Conservation (phyloP, 2,888 invertebrate species). For the Trichogramma dendrolimi region DNA sequence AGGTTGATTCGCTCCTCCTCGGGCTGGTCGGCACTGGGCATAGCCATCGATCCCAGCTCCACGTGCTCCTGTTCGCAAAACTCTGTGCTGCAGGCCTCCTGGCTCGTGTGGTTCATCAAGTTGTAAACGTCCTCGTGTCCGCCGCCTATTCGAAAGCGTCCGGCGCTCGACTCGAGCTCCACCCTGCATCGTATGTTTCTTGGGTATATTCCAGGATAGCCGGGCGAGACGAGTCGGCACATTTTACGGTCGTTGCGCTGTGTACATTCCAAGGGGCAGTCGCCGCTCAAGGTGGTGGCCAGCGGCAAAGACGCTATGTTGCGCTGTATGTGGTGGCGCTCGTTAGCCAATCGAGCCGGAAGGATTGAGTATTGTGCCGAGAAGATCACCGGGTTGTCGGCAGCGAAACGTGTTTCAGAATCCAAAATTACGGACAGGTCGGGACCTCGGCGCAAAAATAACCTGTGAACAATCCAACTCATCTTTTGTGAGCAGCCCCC, state of each 20-base stretch:
- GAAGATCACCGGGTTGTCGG: conserved; percentile 43
- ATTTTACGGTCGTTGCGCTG: conserved; percentile 40
- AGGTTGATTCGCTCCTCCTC: conserved; percentile 11
- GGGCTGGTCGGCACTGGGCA: conserved; percentile 15
- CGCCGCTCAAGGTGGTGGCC: conserved; percentile 30
- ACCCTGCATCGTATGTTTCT: conserved; percentile 41
- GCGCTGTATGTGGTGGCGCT: conserved; percentile 38
- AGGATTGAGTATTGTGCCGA: conserved; percentile 44
- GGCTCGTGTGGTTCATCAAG: conserved; percentile 43
- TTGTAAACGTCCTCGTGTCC: conserved; percentile 39
- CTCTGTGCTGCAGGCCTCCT: conserved; percentile 40
- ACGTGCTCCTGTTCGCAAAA: conserved; percentile 40
- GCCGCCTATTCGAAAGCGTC: conserved; percentile 44
- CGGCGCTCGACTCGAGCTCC: conserved; percentile 38
- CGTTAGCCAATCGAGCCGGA: conserved; percentile 36
- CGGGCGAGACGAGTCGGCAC: conserved; percentile 40
- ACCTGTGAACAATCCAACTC: conserved; percentile 26
- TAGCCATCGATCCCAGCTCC: conserved; percentile 13
- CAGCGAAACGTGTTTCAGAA: conserved; percentile 42
- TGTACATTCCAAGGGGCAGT: conserved; percentile 41
- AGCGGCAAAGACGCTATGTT: neutral
- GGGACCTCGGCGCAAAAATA: conserved; percentile 40
- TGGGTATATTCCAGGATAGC: conserved; percentile 43
- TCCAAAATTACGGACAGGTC: conserved; percentile 41
- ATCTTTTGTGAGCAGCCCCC: too few relatives aligned